Conservation (phyloP, 2,888 invertebrate genomes). For the Sclerodermus sp. region DNA sequence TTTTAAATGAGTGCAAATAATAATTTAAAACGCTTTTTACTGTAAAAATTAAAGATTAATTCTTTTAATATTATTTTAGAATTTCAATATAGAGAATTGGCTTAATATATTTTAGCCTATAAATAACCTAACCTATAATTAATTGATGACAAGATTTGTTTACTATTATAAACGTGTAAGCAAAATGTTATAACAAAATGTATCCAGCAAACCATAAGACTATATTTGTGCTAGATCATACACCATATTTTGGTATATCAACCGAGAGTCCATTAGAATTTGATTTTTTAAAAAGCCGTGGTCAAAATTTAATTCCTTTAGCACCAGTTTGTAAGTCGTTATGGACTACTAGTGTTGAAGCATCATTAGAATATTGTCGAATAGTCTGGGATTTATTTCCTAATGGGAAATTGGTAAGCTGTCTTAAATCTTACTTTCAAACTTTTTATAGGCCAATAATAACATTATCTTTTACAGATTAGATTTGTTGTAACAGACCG, state of each 20-base stretch:
- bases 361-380: slow-evolving; percentile 92
- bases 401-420: slow-evolving; percentile 75
- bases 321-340: slow-evolving; percentile 88
- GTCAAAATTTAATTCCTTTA: slow-evolving; percentile 72
- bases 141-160: neutral
- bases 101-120: too few relatives aligned
- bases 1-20: too few relatives aligned
- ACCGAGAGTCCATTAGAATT: slow-evolving; percentile 83
- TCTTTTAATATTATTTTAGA: too few relatives aligned
- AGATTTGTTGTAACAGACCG: slow-evolving; percentile 86
- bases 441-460: neutral
- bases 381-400: slow-evolving; percentile 98
- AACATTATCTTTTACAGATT: slow-evolving; percentile 60
- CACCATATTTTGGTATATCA: slow-evolving; percentile 85
- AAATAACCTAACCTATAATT: neutral
- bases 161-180: neutral
- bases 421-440: too few relatives aligned
- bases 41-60: too few relatives aligned
- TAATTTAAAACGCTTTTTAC: too few relatives aligned
- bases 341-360: slow-evolving; percentile 96
- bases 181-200: slow-evolving; percentile 53
- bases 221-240: slow-evolving; percentile 92
- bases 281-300: slow-evolving; percentile 63
- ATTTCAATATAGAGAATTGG: too few relatives aligned
- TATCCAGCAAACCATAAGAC: slow-evolving; percentile 89